Conservation (phyloP, 2,888 invertebrate genomes). For the Eupeodes luniger region DNA sequence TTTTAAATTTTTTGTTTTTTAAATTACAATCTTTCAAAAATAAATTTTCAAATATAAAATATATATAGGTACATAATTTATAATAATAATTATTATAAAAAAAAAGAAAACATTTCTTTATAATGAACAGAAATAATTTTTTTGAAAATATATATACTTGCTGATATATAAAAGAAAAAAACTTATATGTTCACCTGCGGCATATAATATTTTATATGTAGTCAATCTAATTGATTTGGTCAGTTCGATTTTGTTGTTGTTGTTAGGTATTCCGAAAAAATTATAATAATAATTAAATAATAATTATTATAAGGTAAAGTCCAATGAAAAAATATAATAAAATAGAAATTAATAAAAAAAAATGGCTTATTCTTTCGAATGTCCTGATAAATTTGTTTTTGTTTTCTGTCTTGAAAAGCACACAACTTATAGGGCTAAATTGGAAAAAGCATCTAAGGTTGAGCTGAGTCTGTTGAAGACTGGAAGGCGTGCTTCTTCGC, state of each 20-base stretch:
- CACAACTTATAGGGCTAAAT: slow-evolving; percentile 80
- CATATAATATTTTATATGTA: slow-evolving; percentile 47
- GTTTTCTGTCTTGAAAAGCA: neutral
- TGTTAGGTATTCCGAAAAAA: slow-evolving; percentile 51
- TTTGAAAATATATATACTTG: slow-evolving; percentile 67
- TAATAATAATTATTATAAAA: slow-evolving; percentile 48
- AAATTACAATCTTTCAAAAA: slow-evolving; percentile 61
- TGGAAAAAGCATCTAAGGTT: slow-evolving; percentile 83
- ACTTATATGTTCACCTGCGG: slow-evolving; percentile 74
- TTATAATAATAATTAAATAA: slow-evolving; percentile 32
- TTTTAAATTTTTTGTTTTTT: slow-evolving; percentile 36
- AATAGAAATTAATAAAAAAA: slow-evolving; percentile 39
- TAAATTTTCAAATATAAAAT: slow-evolving; percentile 61
- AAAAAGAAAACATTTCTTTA: slow-evolving; percentile 50
- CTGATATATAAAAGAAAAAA: slow-evolving; percentile 65
- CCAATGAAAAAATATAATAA: slow-evolving; percentile 55
- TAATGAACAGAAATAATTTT: slow-evolving; percentile 74
- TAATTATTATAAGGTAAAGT: slow-evolving; percentile 63
- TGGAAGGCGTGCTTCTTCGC: slow-evolving; percentile 89
- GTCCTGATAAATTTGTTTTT: slow-evolving; percentile 27
- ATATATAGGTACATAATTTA: slow-evolving; percentile 43
- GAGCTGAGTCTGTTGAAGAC: slow-evolving; percentile 91
- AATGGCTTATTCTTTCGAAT: slow-evolving; percentile 54
- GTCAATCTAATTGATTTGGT: slow-evolving; percentile 75
- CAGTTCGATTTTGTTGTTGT: slow-evolving; percentile 61